Conservation (phyloP, 2,113 vertebrate species). For the Datnioides undecimradiatus region DNA sequence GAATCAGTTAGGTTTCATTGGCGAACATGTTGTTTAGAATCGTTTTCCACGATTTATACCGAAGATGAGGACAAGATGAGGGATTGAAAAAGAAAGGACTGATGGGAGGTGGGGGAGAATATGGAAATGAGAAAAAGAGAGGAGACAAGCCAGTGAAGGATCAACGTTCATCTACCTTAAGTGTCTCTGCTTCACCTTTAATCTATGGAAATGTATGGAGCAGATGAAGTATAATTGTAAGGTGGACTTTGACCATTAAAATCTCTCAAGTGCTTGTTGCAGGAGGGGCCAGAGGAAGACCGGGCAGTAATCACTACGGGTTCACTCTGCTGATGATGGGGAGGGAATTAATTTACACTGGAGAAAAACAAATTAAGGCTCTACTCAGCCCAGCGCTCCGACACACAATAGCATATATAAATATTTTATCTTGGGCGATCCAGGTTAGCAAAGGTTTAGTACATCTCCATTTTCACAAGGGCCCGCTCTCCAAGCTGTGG, state of each 20-base stretch:
- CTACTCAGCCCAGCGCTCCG: conserved; percentile 66
- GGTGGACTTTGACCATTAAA: conserved; percentile 82
- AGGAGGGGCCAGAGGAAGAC: conserved; percentile 67
- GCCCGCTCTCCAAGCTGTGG: conserved; percentile 73
- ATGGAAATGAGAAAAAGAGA: conserved; percentile 5
- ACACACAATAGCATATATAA: conserved; percentile 88
- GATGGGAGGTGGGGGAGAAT: conserved; percentile 14
- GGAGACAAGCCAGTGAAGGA: conserved; percentile 32
- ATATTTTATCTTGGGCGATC: conserved; percentile 86
- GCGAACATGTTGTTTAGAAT: conserved; percentile 42
- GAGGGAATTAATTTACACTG: conserved; percentile 84
- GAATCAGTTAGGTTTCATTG: conserved; percentile 41
- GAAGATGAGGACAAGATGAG: conserved; percentile 27
- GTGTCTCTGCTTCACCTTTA: conserved; percentile 81
- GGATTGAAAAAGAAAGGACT: conserved; percentile 18
- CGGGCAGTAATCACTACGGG: conserved; percentile 77
- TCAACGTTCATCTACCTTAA: conserved; percentile 52
- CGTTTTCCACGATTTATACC: conserved; percentile 34
- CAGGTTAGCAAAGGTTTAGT: conserved; percentile 87
- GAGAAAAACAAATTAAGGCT: conserved; percentile 86
- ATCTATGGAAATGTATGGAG: conserved; percentile 83
- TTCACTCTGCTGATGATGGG: conserved; percentile 79
- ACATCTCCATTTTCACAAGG: conserved; percentile 85
- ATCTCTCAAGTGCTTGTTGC: conserved; percentile 79
- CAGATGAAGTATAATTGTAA: conserved; percentile 85